Evolutionary conservation across 2,888 invertebrate genomes (phyloP).

Genomic region (Oscheius onirici): DNA sequence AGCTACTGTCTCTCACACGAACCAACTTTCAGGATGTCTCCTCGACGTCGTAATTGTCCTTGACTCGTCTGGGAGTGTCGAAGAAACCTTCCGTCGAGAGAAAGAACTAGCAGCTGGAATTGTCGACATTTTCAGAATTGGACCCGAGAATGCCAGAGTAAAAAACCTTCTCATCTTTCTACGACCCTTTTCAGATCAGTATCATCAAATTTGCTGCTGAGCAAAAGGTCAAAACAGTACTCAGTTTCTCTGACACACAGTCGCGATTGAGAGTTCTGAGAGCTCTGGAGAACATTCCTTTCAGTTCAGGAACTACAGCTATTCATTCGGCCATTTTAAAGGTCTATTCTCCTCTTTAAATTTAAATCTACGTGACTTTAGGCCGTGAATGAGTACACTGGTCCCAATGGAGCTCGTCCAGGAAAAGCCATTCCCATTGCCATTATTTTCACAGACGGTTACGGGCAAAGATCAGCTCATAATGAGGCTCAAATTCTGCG

Average conservation of each 20-base stretch:
- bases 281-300: slow-evolving; percentile 39
- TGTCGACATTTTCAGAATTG: slow-evolving; percentile 47
- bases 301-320: slow-evolving; percentile 59
- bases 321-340: slow-evolving; percentile 52
- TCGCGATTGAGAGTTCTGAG: slow-evolving; percentile 34
- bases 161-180: not conserved
- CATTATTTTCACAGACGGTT: slow-evolving; percentile 64
- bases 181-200: slow-evolving; percentile 27
- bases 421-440: slow-evolving; percentile 56
- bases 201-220: slow-evolving; percentile 62
- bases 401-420: slow-evolving; percentile 52
- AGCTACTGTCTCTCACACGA: not conserved
- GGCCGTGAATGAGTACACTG: slow-evolving; percentile 54
- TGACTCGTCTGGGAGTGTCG: slow-evolving; percentile 61
- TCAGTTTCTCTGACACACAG: slow-evolving; percentile 45
- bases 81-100: slow-evolving; percentile 57
- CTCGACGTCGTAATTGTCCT: slow-evolving; percentile 60
- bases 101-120: slow-evolving; percentile 59
- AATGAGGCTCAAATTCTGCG: slow-evolving; percentile 49
- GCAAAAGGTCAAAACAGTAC: slow-evolving; percentile 56
- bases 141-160: slow-evolving; percentile 58
- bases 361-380: slow-evolving; percentile 19
- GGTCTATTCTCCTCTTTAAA: slow-evolving; percentile 27
- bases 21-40: slow-evolving; percentile 43
- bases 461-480: slow-evolving; percentile 46